Conservation (phyloP, 2,797 vertebrate genomes). For the Xyrichtys novacula region DNA sequence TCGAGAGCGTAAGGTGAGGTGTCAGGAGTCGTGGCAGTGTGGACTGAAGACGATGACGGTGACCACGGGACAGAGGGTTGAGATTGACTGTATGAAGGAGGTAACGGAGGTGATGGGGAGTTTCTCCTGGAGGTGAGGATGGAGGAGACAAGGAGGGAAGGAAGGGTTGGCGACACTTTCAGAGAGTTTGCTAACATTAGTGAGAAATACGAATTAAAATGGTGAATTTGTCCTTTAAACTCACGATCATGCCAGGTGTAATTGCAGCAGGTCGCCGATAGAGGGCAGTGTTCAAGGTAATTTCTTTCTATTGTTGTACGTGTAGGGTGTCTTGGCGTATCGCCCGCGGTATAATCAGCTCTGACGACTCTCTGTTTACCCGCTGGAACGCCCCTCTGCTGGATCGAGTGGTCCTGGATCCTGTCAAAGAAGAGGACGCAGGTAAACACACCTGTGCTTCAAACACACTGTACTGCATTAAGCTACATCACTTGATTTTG, state of each 20-base stretch:
- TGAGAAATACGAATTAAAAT: too few species aligned
- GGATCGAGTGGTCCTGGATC: conserved; percentile 74
- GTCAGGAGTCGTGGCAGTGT: conserved; percentile 85
- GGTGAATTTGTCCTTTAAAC: too few species aligned
- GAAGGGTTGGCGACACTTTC: too few species aligned
- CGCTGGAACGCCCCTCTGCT: conserved; percentile 65
- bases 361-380: conserved; percentile 82
- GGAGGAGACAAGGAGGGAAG: background rate
- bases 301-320: background rate
- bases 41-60: conserved; percentile 85
- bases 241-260: too few species aligned
- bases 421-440: conserved; percentile 83
- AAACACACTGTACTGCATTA: background rate
- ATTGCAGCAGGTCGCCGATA: background rate
- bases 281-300: background rate
- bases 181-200: too few species aligned
- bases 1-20: conserved; percentile 63
- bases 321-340: conserved; percentile 85
- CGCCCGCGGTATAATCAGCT: conserved; percentile 88
- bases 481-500: too few species aligned
- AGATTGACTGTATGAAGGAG: conserved; percentile 84
- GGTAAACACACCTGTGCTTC: conserved; percentile 47
- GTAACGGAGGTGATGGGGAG: conserved; percentile 64
- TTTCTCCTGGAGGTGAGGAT: conserved; percentile 72
- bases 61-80: conserved; percentile 72